A percentile compares a stretch with the other conserved stretches of the same genome.
phyloP scores from a whole-genome alignment of 2,113 vertebrate species.

The Psittacus erithacus region DNA sequence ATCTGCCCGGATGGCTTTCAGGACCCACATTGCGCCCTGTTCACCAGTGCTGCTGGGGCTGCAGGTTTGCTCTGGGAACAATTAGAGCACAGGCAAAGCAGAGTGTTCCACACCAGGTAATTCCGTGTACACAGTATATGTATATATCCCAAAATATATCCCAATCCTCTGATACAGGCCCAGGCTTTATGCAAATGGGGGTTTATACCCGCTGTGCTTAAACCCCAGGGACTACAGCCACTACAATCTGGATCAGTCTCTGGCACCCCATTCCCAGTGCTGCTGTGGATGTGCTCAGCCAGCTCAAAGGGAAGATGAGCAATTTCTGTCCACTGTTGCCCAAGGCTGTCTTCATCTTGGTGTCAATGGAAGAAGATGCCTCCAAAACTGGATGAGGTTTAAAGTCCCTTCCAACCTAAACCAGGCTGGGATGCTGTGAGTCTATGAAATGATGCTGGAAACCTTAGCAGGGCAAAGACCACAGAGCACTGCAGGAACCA shows the following conservation, averaged over 20 bases:
- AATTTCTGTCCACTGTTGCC: not conserved
- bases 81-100: not conserved
- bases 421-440: not conserved
- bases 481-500: not conserved
- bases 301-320: not conserved
- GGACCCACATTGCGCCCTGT: not conserved
- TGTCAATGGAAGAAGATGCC: not conserved
- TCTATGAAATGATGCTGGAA: not conserved
- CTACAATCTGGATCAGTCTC: not conserved
- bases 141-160: not conserved
- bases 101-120: accelerated
- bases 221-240: not conserved
- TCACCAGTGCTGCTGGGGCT: not conserved
- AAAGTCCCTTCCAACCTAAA: not conserved
- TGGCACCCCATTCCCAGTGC: not conserved
- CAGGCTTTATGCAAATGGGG: not conserved
- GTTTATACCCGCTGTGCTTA: not conserved
- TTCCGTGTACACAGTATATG: not conserved
- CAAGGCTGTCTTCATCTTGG: not conserved
- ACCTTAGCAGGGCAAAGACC: not conserved
- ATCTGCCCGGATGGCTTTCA: not conserved
- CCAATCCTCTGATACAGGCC: not conserved
- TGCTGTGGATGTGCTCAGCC: not conserved
- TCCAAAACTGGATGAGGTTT: not conserved
- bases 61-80: not conserved